Percentiles rank a stretch among this genome's conserved stretches.
These are phyloP conservation scores for Melitaea cinxia DNA, from an alignment of 1,140 invertebrate species.

Conservation along the genomic window DNA sequence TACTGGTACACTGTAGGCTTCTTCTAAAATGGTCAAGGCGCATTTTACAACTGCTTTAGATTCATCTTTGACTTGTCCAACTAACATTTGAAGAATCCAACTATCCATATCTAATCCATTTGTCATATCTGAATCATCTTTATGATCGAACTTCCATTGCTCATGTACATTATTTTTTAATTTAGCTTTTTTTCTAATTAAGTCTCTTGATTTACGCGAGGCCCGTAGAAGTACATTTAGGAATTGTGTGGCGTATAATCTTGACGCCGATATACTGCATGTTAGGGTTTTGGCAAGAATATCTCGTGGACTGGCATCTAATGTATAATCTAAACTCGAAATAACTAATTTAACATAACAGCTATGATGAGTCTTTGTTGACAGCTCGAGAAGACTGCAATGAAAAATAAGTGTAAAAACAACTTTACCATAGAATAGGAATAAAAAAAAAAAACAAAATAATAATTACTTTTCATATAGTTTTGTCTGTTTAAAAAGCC, in stretches of 20 bases:
- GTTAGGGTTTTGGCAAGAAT: constrained; percentile 87
- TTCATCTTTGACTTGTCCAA: constrained; percentile 91
- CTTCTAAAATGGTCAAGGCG: constrained; percentile 93
- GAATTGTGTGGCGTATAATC: constrained; percentile 95
- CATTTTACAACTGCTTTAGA: constrained; percentile 88
- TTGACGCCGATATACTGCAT: constrained; percentile 86
- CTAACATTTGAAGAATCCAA: constrained; percentile 93
- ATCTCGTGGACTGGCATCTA: constrained; percentile 87
- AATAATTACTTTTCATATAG: constrained; percentile 84
- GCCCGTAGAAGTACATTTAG: constrained; percentile 92
- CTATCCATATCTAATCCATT: constrained; percentile 82
- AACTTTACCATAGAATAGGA: not conserved
- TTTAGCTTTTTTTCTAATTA: constrained; percentile 71
- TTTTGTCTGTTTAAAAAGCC: constrained; percentile 88
- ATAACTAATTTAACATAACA: constrained; percentile 96
- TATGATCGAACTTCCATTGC: constrained; percentile 48
- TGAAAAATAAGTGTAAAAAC: constrained; percentile 18
- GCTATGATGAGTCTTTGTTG: constrained; percentile 92
- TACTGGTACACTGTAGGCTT: constrained; percentile 93
- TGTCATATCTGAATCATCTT: constrained; percentile 49
- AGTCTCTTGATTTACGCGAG: constrained; percentile 79
- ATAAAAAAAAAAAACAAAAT: constrained; percentile 5
- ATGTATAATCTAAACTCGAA: constrained; percentile 93
- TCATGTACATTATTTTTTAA: constrained; percentile 67
- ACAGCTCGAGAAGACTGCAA: constrained; percentile 89